Evolutionary conservation across 1,140 invertebrate species (phyloP).

Genomic region (Caenorhabditis remanei): DNA sequence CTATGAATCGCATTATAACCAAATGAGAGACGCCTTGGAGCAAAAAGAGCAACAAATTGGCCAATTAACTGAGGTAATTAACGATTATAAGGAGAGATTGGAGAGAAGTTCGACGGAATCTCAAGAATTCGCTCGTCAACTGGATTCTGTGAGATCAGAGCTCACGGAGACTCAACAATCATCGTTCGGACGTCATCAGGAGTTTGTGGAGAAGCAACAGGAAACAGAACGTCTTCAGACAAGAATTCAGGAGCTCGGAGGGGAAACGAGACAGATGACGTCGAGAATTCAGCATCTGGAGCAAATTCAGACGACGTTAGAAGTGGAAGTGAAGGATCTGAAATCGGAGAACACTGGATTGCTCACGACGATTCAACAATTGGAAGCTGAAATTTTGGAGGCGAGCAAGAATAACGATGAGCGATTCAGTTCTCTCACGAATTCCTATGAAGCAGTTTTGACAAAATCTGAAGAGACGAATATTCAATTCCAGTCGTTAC

Average conservation of each 20-base stretch:
- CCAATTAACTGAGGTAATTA: background rate
- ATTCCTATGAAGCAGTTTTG: no score
- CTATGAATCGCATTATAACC: background rate
- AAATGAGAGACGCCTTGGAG: background rate
- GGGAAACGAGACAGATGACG: background rate
- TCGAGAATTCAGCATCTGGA: background rate
- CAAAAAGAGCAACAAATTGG: background rate
- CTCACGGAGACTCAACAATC: background rate
- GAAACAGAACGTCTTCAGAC: background rate
- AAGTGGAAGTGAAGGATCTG: background rate
- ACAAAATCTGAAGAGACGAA: background rate
- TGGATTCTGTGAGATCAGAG: background rate
- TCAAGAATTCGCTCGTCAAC: background rate
- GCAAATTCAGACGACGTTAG: background rate
- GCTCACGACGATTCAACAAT: background rate
- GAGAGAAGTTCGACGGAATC: background rate
- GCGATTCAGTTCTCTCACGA: no score
- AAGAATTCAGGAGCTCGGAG: background rate
- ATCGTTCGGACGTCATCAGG: slow-evolving; percentile 1
- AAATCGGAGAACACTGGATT: background rate
- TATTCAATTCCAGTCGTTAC: background rate
- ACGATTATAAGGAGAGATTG: slow-evolving; percentile 9
- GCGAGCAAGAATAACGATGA: background rate
- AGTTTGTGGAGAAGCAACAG: background rate
- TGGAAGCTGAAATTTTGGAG: background rate